Evolutionary conservation across 1,140 invertebrate species (phyloP).

Genomic region (Drosophila jambulina): DNA sequence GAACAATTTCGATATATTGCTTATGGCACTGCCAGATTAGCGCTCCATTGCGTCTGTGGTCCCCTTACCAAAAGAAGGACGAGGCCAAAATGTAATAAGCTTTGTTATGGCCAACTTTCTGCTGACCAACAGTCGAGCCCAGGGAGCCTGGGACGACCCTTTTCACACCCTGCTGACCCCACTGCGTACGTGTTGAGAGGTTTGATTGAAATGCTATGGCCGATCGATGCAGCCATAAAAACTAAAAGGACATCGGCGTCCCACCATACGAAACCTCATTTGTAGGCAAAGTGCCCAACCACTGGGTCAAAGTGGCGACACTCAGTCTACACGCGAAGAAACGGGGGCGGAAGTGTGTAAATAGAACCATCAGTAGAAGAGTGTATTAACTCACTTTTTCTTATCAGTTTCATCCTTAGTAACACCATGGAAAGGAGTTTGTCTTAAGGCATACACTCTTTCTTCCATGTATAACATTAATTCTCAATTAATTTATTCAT

Average conservation of each 20-base stretch:
- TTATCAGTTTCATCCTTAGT: neutral
- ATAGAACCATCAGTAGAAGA: too few relatives aligned
- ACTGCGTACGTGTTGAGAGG: constrained; percentile 55
- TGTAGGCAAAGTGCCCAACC: constrained; percentile 61
- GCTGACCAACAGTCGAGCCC: constrained; percentile 2
- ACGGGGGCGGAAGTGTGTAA: neutral
- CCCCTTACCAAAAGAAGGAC: neutral
- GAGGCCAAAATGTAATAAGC: constrained; percentile 50
- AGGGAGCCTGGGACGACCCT: constrained; percentile 4
- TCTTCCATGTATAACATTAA: too few relatives aligned
- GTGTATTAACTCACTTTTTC: neutral
- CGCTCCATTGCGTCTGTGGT: constrained; percentile 25
- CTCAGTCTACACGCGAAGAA: constrained; percentile 28
- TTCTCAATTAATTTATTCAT: neutral
- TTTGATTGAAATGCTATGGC: constrained; percentile 56
- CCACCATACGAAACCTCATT: constrained; percentile 47
- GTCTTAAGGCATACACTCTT: too few relatives aligned
- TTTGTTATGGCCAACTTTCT: constrained; percentile 65
- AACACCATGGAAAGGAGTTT: too few relatives aligned
- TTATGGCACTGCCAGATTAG: constrained; percentile 39
- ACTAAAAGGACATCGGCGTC: constrained; percentile 53
- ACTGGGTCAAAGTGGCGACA: constrained; percentile 58
- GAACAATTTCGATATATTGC: constrained; percentile 25
- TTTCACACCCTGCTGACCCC: constrained; percentile 20
- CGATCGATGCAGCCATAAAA: constrained; percentile 59